Percentiles rank a stretch among this genome's conserved stretches.
phyloP scores from a whole-genome alignment of 2,113 vertebrate genomes.

The Athene noctua region DNA sequence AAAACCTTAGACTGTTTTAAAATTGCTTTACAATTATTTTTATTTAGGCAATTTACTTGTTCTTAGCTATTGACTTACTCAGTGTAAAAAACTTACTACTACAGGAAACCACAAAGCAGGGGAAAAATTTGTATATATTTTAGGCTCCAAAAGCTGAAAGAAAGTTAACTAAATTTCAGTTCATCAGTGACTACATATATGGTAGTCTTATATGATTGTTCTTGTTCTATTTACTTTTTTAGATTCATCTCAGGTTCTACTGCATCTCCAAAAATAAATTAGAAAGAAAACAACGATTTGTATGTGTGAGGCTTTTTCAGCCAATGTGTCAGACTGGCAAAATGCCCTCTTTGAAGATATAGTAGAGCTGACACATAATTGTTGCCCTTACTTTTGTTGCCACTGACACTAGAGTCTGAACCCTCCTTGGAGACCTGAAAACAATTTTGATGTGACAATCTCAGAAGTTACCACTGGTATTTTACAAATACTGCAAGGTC shows the following conservation, averaged over 20 bases:
- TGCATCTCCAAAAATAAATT: conserved; percentile 60
- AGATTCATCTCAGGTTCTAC: conserved; percentile 33
- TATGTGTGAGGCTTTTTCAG: conserved; percentile 12
- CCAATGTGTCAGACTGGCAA: conserved; percentile 50
- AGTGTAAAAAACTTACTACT: not conserved
- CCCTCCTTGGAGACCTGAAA: conserved; percentile 75
- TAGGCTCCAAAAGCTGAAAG: not conserved
- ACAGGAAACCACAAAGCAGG: not conserved
- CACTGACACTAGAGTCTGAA: conserved; percentile 66
- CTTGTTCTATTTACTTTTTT: conserved; percentile 34
- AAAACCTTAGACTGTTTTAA: not conserved
- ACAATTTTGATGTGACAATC: conserved; percentile 75
- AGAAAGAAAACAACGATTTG: conserved; percentile 60
- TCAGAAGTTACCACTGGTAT: conserved; percentile 66
- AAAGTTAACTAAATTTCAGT: not conserved
- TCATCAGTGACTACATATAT: not conserved
- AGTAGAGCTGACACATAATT: conserved; percentile 68
- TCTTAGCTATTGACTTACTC: not conserved
- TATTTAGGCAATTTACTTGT: conserved; percentile 35
- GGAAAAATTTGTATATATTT: not conserved
- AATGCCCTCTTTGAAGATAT: conserved; percentile 64
- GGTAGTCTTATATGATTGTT: not conserved
- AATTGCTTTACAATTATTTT: conserved; percentile 42
- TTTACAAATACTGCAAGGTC: conserved; percentile 72
- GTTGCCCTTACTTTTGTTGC: conserved; percentile 71